phyloP scores from a whole-genome alignment of 2,113 vertebrate genomes.

The Mugil cephalus region DNA sequence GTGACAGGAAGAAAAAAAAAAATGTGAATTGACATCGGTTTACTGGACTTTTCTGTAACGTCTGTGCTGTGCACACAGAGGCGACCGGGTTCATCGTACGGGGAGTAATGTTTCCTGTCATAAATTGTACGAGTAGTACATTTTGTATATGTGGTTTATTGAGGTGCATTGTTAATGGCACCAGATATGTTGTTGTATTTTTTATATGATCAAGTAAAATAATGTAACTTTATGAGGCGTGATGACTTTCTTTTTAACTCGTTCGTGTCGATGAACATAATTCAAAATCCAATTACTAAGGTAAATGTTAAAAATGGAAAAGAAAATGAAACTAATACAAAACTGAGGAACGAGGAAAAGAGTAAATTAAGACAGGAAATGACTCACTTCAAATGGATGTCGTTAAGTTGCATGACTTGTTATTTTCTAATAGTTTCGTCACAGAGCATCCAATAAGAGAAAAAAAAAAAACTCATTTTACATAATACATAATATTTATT shows the following conservation, averaged over 20 bases:
- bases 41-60: conserved; percentile 9
- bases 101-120: conserved; percentile 15
- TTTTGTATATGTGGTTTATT: conserved; percentile 23
- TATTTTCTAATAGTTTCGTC: background rate
- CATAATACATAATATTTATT: conserved; percentile 73
- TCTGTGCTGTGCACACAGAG: background rate
- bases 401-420: no score
- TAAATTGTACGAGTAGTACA: background rate
- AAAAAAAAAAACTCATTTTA: conserved; percentile 11
- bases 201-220: conserved; percentile 70
- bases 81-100: background rate
- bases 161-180: conserved; percentile 18
- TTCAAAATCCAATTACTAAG: no score
- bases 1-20: conserved; percentile 5
- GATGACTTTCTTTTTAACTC: background rate
- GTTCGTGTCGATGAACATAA: no score
- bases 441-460: conserved; percentile 13
- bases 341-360: no score
- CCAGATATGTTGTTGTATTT: conserved; percentile 31
- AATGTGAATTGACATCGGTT: background rate
- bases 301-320: no score
- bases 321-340: no score
- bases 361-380: no score
- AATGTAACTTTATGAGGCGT: conserved; percentile 33
- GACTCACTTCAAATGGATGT: no score